A percentile compares a stretch with the other conserved stretches of the same genome.
Conservation (phyloP, 2,113 vertebrate genomes). For the rabbit (Oryctolagus cuniculus) region DNA sequence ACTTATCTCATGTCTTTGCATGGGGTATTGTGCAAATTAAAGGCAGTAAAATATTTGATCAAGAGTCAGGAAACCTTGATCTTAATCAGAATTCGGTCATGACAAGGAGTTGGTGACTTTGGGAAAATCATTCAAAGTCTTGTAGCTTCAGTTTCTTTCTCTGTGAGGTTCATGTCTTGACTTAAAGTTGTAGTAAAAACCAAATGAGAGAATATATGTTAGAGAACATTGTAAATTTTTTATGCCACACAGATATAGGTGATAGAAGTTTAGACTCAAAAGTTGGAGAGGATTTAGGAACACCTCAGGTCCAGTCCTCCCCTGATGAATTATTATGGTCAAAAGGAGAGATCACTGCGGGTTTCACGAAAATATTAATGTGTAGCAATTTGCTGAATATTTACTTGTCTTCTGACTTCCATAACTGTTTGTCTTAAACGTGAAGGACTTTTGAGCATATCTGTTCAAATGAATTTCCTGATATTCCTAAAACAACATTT, state of each 20-base stretch:
- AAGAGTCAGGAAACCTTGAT: slow-evolving; percentile 21
- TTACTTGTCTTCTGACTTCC: not conserved
- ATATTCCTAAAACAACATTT: slow-evolving; percentile 34
- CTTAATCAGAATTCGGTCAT: slow-evolving; percentile 43
- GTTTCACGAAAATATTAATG: slow-evolving; percentile 29
- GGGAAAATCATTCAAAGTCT: not conserved
- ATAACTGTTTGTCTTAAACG: slow-evolving; percentile 45
- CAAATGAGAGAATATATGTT: not conserved
- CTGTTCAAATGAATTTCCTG: slow-evolving; percentile 23
- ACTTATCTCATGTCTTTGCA: slow-evolving; percentile 46
- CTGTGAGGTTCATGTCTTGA: not conserved
- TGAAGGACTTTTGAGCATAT: not conserved
- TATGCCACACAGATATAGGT: not conserved
- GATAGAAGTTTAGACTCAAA: not conserved
- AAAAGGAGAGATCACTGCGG: not conserved
- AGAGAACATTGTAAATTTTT: slow-evolving; percentile 7
- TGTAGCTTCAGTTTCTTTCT: slow-evolving; percentile 1
- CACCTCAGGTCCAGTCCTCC: not conserved
- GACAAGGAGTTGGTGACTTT: not conserved
- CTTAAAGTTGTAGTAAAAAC: not conserved
- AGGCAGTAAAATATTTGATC: slow-evolving; percentile 11
- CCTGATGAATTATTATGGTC: not conserved
- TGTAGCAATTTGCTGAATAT: not conserved
- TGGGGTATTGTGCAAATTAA: not conserved
- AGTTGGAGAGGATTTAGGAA: not conserved